phyloP scores from a whole-genome alignment of 2,113 vertebrate genomes.

The Triplophysa tibetana region DNA sequence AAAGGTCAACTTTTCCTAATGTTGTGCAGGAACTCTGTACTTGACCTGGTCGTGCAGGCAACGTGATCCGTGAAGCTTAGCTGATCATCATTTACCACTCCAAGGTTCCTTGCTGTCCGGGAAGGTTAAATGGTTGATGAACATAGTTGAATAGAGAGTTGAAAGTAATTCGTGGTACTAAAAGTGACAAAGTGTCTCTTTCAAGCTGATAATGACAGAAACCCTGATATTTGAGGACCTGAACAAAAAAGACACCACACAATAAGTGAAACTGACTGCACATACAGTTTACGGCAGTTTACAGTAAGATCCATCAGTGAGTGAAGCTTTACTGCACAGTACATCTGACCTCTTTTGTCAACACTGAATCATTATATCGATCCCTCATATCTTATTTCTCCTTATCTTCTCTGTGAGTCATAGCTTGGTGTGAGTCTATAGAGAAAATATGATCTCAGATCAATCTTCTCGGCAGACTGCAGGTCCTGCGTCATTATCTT shows the following conservation, averaged over 20 bases:
- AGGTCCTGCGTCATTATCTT: conserved; percentile 20
- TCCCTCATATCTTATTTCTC: background rate
- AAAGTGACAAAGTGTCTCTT: no score
- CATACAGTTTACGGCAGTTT: background rate
- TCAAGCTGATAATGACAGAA: background rate
- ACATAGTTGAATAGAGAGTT: no score
- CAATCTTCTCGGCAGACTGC: background rate
- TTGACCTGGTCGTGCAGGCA: no score
- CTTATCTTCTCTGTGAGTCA: background rate
- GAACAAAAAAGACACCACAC: background rate
- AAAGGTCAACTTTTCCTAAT: no score
- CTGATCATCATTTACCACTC: no score
- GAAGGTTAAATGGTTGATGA: no score
- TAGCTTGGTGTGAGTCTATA: background rate
- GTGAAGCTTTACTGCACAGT: background rate
- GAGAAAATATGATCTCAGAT: background rate
- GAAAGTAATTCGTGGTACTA: no score
- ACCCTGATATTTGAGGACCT: background rate
- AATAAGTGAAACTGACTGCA: background rate
- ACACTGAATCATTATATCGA: background rate
- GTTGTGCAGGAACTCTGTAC: no score
- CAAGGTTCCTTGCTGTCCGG: no score
- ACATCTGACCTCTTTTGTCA: background rate
- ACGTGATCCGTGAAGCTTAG: no score
- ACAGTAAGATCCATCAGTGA: background rate